phyloP scores from a whole-genome alignment of 2,888 invertebrate genomes.

The Notodromas monacha region DNA sequence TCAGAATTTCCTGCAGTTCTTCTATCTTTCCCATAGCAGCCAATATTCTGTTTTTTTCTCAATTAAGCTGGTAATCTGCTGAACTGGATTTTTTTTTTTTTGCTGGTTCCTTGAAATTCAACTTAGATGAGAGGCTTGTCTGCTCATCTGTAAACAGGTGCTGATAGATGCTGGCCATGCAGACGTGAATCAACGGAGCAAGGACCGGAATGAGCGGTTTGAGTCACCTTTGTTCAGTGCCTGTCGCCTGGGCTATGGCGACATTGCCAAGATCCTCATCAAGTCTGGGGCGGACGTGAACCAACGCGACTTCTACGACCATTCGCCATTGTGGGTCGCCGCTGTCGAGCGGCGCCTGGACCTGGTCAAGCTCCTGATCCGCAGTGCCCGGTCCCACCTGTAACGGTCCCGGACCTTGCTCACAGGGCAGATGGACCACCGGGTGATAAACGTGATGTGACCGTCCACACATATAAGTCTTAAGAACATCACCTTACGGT shows the following conservation, averaged over 20 bases:
- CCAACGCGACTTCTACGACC: slow-evolving; percentile 14
- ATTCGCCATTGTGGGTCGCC: slow-evolving; percentile 13
- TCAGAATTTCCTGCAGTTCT: too few relatives aligned
- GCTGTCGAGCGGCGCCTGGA: slow-evolving; percentile 9
- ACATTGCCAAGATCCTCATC: slow-evolving; percentile 12
- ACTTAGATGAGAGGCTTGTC: too few relatives aligned
- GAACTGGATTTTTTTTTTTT: too few relatives aligned
- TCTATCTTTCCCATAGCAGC: too few relatives aligned
- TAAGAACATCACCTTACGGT: too few relatives aligned
- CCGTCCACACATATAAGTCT: too few relatives aligned
- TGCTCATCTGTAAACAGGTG: too few relatives aligned
- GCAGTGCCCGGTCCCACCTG: slow-evolving; percentile 9
- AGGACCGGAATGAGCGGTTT: slow-evolving; percentile 14
- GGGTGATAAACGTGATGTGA: too few relatives aligned
- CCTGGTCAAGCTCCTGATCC: slow-evolving; percentile 10
- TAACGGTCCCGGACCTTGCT: slow-evolving; percentile 12
- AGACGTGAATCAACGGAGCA: slow-evolving; percentile 15
- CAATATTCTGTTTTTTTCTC: too few relatives aligned
- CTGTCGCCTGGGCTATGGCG: slow-evolving; percentile 15
- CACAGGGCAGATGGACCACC: slow-evolving; percentile 10
- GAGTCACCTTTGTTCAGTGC: slow-evolving; percentile 16
- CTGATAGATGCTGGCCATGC: slow-evolving; percentile 13
- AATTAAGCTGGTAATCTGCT: too few relatives aligned
- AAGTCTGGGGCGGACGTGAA: slow-evolving; percentile 14
- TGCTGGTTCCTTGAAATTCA: too few relatives aligned